Percentiles rank a stretch among this genome's conserved stretches.
Evolutionary conservation across 2,113 vertebrate species (phyloP).

Genomic region (Bubo blakistoni): DNA sequence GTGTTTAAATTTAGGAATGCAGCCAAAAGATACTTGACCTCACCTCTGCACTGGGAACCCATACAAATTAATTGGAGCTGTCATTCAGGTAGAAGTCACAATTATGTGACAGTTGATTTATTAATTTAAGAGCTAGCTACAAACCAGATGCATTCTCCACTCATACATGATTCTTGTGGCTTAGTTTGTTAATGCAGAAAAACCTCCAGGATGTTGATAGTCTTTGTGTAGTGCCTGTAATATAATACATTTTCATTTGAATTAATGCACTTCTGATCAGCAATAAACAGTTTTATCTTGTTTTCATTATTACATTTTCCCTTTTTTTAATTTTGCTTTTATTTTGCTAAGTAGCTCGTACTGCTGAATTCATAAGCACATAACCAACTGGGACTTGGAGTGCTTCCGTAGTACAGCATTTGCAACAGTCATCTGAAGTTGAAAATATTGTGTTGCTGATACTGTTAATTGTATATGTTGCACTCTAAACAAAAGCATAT

Average conservation of each 20-base stretch:
- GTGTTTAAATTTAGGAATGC: slow-evolving; percentile 47
- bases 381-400: not conserved
- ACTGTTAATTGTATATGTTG: not conserved
- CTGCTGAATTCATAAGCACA: not conserved
- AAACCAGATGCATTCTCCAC: not conserved
- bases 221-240: not conserved
- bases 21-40: slow-evolving; percentile 61
- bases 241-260: not conserved
- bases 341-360: not conserved
- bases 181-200: not conserved
- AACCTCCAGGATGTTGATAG: not conserved
- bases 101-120: slow-evolving; percentile 56
- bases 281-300: not conserved
- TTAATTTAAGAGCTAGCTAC: slow-evolving; percentile 26
- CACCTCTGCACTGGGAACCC: slow-evolving; percentile 26
- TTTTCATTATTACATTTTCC: not conserved
- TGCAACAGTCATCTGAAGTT: not conserved
- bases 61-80: slow-evolving; percentile 51
- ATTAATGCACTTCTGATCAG: slow-evolving; percentile 6
- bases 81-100: slow-evolving; percentile 29
- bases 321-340: not conserved
- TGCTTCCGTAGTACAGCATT: not conserved
- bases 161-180: not conserved
- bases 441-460: not conserved
- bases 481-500: not conserved